Evolutionary conservation across 2,797 vertebrate genomes (phyloP).

Genomic region (Coregonus sp.): DNA sequence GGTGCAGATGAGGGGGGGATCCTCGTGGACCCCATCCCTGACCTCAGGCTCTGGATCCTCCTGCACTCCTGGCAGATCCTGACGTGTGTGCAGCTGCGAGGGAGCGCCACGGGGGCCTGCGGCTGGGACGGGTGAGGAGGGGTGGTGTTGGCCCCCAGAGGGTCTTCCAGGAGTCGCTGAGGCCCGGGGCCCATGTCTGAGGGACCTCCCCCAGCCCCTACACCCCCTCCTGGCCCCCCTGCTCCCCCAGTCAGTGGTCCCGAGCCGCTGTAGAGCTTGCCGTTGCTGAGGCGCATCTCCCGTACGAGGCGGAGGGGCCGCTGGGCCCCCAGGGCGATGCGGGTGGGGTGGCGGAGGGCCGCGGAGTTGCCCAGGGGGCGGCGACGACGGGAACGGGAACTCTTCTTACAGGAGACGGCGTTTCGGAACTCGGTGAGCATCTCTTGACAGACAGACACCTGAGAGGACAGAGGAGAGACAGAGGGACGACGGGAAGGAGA

Average conservation of each 20-base stretch:
- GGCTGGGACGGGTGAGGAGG: slow-evolving; percentile 66
- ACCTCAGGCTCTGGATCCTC: slow-evolving; percentile 86
- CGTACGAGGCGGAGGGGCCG: slow-evolving; percentile 82
- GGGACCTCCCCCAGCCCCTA: slow-evolving; percentile 45
- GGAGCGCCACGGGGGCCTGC: slow-evolving; percentile 67
- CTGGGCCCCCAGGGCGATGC: slow-evolving; percentile 81
- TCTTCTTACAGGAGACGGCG: slow-evolving; percentile 91
- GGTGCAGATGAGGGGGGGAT: slow-evolving; percentile 73
- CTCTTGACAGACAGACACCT: slow-evolving; percentile 94
- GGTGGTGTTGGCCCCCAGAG: slow-evolving; percentile 70
- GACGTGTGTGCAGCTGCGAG: slow-evolving; percentile 83
- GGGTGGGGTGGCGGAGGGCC: slow-evolving; percentile 74
- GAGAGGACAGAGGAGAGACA: slow-evolving; percentile 33
- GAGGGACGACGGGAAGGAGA: slow-evolving; percentile 34
- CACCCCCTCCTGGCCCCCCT: slow-evolving; percentile 43
- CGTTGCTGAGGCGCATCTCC: slow-evolving; percentile 92
- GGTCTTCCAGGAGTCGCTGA: slow-evolving; percentile 80
- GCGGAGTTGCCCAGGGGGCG: slow-evolving; percentile 72
- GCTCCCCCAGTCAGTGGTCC: slow-evolving; percentile 75
- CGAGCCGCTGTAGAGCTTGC: slow-evolving; percentile 87
- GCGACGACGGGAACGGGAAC: slow-evolving; percentile 84
- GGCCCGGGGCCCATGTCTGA: slow-evolving; percentile 78
- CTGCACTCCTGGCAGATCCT: slow-evolving; percentile 92
- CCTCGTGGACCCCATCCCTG: slow-evolving; percentile 65
- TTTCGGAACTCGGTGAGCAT: slow-evolving; percentile 91